Evolutionary conservation across 1,140 invertebrate species (phyloP).

Genomic region (Plectus sambesii): DNA sequence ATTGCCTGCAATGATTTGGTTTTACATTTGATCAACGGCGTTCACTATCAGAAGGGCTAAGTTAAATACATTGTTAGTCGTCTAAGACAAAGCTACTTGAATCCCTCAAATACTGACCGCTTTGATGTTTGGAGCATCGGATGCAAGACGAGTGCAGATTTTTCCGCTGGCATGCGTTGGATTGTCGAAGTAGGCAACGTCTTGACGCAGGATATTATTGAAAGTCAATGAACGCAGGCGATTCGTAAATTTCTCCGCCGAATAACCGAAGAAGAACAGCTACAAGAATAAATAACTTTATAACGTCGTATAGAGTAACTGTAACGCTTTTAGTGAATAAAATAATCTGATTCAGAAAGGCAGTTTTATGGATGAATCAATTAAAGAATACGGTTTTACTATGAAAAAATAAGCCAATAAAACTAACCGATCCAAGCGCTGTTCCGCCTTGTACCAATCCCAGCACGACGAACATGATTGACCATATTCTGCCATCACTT

Average conservation of each 20-base stretch:
- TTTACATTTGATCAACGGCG: conserved; percentile 49
- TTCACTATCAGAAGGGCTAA: conserved; percentile 47
- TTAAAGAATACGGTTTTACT: too few species aligned
- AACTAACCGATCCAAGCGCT: too few species aligned
- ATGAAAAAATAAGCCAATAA: too few species aligned
- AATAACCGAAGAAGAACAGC: neutral
- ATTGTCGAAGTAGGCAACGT: conserved; percentile 51
- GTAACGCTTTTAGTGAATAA: too few species aligned
- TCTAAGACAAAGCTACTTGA: conserved; percentile 39
- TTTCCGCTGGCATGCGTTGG: conserved; percentile 48
- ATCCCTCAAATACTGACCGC: conserved; percentile 43
- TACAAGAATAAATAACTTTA: too few species aligned
- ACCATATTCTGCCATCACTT: too few species aligned
- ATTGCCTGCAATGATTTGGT: conserved; percentile 47
- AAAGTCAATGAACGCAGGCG: conserved; percentile 46
- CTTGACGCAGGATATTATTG: conserved; percentile 48
- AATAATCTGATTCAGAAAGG: too few species aligned
- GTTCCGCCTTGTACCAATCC: too few species aligned
- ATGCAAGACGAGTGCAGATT: conserved; percentile 48
- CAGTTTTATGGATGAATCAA: too few species aligned
- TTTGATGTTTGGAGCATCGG: conserved; percentile 50
- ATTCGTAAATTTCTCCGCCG: conserved; percentile 48
- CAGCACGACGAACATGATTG: too few species aligned
- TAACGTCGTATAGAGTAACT: too few species aligned
- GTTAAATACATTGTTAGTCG: conserved; percentile 46